Evolutionary conservation across 92 coral and sea anemone genomes (phyloP).

Genomic region (Parazoanthus swiftii): DNA sequence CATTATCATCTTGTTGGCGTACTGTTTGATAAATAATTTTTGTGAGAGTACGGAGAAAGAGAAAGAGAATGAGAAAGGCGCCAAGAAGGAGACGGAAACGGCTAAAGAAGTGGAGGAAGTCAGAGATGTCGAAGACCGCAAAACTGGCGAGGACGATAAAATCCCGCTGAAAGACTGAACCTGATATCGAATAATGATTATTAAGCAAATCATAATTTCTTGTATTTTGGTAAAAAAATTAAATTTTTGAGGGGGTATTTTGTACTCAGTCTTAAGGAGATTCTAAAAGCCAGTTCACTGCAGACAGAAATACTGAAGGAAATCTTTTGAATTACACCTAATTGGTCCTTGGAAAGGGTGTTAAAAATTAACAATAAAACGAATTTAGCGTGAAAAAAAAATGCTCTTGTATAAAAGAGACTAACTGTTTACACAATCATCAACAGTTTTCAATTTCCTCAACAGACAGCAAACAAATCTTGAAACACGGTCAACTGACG

Average conservation of each 20-base stretch:
- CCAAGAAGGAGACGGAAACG: conserved; percentile 52
- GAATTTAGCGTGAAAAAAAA: too few relatives aligned
- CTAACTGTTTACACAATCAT: too few relatives aligned
- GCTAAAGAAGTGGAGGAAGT: conserved; percentile 47
- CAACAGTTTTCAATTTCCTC: too few relatives aligned
- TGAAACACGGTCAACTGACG: too few relatives aligned
- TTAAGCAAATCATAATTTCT: background rate
- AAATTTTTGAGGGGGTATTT: background rate
- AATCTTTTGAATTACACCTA: too few relatives aligned
- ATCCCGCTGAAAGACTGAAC: background rate
- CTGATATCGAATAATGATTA: conserved; percentile 1
- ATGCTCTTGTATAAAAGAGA: too few relatives aligned
- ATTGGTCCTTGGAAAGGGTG: too few relatives aligned
- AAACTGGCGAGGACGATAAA: conserved; percentile 41
- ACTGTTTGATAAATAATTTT: conserved; percentile 83
- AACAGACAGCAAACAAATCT: too few relatives aligned
- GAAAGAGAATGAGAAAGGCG: conserved; percentile 52
- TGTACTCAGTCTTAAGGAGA: too few relatives aligned
- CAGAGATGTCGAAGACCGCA: conserved; percentile 42
- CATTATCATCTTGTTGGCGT: conserved; percentile 70
- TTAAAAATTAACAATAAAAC: too few relatives aligned
- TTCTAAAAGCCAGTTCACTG: too few relatives aligned
- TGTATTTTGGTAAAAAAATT: background rate
- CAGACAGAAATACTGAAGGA: too few relatives aligned
- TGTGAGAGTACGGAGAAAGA: conserved; percentile 57